Evolutionary conservation across 2,113 vertebrate genomes (phyloP), one percentile per base, ranked within the genome.

Genomic region (Ptilorrhoa leucosticta): DNA sequence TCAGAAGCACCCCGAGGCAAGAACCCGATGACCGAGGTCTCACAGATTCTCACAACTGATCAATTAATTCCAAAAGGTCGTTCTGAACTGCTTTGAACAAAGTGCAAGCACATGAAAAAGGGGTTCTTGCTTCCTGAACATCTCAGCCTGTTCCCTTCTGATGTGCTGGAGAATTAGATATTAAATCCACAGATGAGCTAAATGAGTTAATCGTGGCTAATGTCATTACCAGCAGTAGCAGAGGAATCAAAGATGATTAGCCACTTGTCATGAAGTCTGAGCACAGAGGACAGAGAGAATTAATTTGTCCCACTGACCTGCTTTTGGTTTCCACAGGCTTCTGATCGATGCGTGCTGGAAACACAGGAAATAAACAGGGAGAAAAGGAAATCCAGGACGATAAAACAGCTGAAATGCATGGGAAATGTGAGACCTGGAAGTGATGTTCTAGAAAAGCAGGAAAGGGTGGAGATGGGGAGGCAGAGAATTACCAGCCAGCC

Each of bases 191-290:
- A 87, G 72, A 63, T 51, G 92, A 94, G 94, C 65, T 85, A 92
- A 95, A 92, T 80, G 76, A 96, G 87, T 78, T 88, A 81, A 95
- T 96, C 2, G 2, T 87, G 70, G 76, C 54, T 89, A 86, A 95
- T 79, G 83, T 83, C 70, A 93, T 77, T 90, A 86, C 53, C 75
- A 81, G 75, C 30, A 93, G 60, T n/a, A 80, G 44, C 89, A 82
- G 78, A 91, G 88, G 89, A 94, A 97, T 87, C 90, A 89, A 50
- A 90, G 79, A 88, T 90, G 79, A 94, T 96, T 92, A 95, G 65
- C 60, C 76, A 92, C 87, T 94, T 90, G 71, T 93, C 94, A 96
- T 63, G 51, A 91, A 79, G 89, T 57, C 91, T 86, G 40, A 94
- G 58, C 81, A 39, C 15, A 75, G 51, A 89, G 77, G 86, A 84